Conservation (phyloP, 2,113 vertebrate genomes). For the Numida meleagris region DNA sequence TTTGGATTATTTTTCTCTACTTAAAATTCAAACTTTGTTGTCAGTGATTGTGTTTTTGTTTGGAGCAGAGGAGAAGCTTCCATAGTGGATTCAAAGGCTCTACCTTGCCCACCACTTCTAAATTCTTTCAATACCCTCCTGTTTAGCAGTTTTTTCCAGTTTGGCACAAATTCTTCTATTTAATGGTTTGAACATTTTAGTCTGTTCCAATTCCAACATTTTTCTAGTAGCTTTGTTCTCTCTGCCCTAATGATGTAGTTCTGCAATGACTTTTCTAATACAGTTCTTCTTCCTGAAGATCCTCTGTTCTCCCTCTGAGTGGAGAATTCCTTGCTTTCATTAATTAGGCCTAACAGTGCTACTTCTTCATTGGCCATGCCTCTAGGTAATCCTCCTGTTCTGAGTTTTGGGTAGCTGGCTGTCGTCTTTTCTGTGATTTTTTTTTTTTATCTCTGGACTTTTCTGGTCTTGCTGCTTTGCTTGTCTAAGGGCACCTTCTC, state of each 20-base stretch:
- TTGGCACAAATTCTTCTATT: neutral
- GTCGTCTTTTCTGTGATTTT: neutral
- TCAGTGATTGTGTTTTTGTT: neutral
- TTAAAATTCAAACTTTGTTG: neutral
- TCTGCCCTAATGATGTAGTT: neutral
- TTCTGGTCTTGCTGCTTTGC: neutral
- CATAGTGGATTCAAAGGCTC: neutral
- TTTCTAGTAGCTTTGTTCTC: neutral
- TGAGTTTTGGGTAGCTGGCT: neutral
- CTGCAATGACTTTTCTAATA: neutral
- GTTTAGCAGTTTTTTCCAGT: neutral
- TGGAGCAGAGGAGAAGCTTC: neutral
- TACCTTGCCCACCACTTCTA: neutral
- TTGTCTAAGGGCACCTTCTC: neutral
- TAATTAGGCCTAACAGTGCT: neutral
- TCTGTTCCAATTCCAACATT: neutral
- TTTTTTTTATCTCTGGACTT: neutral
- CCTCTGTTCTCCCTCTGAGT: neutral
- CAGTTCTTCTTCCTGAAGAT: neutral
- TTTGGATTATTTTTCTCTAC: neutral
- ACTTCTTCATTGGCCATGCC: neutral
- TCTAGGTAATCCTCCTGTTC: neutral
- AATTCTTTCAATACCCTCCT: neutral
- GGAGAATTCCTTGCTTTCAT: neutral
- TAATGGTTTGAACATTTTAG: neutral